A percentile compares a stretch with the other conserved stretches of the same genome.
These are phyloP conservation scores for Drosophila vallismaia DNA, from an alignment of 2,888 invertebrate species.

Conservation along the genomic window DNA sequence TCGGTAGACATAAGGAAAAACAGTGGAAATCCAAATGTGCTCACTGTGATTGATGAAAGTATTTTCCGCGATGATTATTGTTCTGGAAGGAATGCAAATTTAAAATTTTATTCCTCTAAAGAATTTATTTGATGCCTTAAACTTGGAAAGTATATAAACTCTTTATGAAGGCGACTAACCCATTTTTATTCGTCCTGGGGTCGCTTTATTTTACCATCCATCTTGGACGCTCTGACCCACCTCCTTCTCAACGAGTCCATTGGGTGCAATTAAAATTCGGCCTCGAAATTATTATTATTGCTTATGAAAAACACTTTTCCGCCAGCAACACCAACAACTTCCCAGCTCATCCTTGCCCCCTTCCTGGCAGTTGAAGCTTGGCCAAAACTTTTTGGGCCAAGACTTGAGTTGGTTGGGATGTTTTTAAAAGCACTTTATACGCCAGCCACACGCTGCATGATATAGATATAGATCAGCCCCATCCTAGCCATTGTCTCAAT, in stretches of 20 bases:
- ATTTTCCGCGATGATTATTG: background rate
- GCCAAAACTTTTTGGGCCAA: conserved; percentile 59
- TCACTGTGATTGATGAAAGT: conserved; percentile 34
- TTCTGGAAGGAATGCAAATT: background rate
- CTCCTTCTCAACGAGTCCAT: conserved; percentile 74
- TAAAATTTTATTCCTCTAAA: background rate
- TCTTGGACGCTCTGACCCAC: conserved; percentile 23
- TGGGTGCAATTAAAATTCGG: conserved; percentile 82
- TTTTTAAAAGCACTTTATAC: conserved; percentile 79
- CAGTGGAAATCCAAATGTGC: conserved; percentile 32
- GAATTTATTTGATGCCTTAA: background rate
- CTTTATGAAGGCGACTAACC: conserved; percentile 20
- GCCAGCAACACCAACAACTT: conserved; percentile 9
- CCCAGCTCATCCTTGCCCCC: conserved; percentile 1
- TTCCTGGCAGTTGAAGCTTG: conserved; percentile 21
- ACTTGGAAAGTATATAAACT: background rate
- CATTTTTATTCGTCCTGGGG: conserved; percentile 13
- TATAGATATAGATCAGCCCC: conserved; percentile 33
- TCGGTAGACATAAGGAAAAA: conserved; percentile 29
- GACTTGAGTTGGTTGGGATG: conserved; percentile 67
- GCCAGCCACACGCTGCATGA: conserved; percentile 70
- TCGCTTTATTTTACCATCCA: conserved; percentile 24
- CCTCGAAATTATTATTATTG: conserved; percentile 79
- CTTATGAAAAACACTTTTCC: conserved; percentile 76
- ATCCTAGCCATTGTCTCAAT: conserved; percentile 42